Percentiles rank a stretch among this genome's conserved stretches.
phyloP scores from a whole-genome alignment of 2,888 invertebrate species.

The Catocala nupta region DNA sequence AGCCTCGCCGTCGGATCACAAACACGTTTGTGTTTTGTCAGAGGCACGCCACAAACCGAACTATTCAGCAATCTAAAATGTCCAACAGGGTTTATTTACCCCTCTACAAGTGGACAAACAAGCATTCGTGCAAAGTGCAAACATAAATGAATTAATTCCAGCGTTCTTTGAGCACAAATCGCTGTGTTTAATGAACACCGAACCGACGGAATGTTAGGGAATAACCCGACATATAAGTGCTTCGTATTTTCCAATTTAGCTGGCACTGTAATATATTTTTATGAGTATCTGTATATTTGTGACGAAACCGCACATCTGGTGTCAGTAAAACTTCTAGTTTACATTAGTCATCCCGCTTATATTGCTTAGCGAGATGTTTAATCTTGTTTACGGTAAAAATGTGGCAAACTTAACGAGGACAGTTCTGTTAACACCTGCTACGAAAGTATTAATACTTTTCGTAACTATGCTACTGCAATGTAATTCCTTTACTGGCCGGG shows the following conservation, averaged over 20 bases:
- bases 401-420: no score
- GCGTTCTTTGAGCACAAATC: constrained; percentile 19
- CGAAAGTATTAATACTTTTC: no score
- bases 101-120: neutral
- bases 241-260: no score
- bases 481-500: no score
- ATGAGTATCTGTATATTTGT: constrained; percentile 1
- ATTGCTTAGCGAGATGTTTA: no score
- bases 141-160: constrained; percentile 34
- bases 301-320: neutral
- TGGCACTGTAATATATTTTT: neutral
- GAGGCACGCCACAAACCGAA: neutral
- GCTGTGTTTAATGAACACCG: constrained; percentile 3
- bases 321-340: no score
- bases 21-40: constrained; percentile 30
- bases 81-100: constrained; percentile 50
- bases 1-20: constrained; percentile 12
- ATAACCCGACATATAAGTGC: no score
- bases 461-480: no score
- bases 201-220: no score
- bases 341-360: no score
- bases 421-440: no score
- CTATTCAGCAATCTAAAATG: constrained; percentile 45
- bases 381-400: no score
- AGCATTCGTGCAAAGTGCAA: constrained; percentile 4